These are phyloP conservation scores for Saccostrea glomerata DNA, from an alignment of 1,140 invertebrate genomes.

Conservation along the genomic window DNA sequence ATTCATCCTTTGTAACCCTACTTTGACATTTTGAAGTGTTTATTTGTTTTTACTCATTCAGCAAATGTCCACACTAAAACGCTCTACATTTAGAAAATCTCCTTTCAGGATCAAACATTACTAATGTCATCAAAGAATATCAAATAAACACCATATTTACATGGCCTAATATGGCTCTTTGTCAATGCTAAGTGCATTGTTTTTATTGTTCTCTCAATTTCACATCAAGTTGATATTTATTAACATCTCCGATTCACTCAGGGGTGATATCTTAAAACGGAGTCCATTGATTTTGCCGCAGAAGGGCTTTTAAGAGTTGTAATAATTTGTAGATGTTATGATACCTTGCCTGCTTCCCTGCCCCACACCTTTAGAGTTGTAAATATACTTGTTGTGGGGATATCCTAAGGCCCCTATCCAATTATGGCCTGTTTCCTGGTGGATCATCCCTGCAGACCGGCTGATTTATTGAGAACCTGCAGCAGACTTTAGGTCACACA, in stretches of 20 bases:
- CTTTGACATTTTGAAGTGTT: conserved; percentile 19
- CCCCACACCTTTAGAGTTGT: conserved; percentile 6
- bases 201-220: background rate
- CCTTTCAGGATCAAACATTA: conserved; percentile 11
- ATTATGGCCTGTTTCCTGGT: conserved; percentile 10
- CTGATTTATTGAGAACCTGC: conserved; percentile 27
- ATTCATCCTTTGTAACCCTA: background rate
- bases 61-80: background rate
- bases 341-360: background rate
- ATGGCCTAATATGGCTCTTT: background rate
- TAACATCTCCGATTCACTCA: background rate
- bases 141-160: conserved; percentile 24
- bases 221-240: conserved; percentile 11
- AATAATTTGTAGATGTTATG: conserved; percentile 37
- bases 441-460: background rate
- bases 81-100: background rate
- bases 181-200: background rate
- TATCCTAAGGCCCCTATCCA: conserved; percentile 22
- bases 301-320: background rate
- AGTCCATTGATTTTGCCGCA: conserved; percentile 11
- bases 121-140: conserved; percentile 4
- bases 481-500: conserved; percentile 30
- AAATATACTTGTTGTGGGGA: conserved; percentile 16
- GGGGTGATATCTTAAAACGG: conserved; percentile 17
- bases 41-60: conserved; percentile 27